phyloP scores from a whole-genome alignment of 2,888 invertebrate genomes.

The Nymphalis polychloros region DNA sequence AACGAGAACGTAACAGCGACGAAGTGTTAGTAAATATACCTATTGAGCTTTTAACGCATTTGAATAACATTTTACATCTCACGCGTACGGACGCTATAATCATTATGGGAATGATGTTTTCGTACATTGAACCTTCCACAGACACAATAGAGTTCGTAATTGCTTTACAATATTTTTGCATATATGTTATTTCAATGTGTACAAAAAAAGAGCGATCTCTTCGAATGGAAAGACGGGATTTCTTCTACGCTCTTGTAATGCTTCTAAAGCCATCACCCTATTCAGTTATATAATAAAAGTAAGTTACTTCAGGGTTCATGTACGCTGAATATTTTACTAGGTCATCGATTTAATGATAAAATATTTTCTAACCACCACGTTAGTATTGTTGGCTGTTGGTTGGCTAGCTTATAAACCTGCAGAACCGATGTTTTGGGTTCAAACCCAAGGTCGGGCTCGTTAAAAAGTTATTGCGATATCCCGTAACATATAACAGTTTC shows the following conservation, averaged over 20 bases:
- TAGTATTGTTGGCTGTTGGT: neutral
- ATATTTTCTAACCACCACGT: neutral
- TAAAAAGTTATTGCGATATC: too few species aligned
- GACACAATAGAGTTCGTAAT: slow-evolving; percentile 19
- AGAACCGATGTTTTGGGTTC: too few species aligned
- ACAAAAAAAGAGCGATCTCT: slow-evolving; percentile 23
- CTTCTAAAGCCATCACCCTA: slow-evolving; percentile 13
- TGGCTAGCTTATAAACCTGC: neutral
- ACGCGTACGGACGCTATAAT: slow-evolving; percentile 16
- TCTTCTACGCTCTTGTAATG: slow-evolving; percentile 24
- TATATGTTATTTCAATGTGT: slow-evolving; percentile 15
- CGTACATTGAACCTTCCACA: slow-evolving; percentile 12
- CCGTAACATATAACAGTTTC: too few species aligned
- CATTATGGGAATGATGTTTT: neutral
- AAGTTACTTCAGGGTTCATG: neutral
- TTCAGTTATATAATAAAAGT: slow-evolving; percentile 6
- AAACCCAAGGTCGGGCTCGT: too few species aligned
- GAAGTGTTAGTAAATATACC: slow-evolving; percentile 41
- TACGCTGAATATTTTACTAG: neutral
- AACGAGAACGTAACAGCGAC: slow-evolving; percentile 33
- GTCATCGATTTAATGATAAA: neutral
- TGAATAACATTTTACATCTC: slow-evolving; percentile 36
- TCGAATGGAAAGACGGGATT: slow-evolving; percentile 29
- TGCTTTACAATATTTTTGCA: neutral
- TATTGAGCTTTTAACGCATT: slow-evolving; percentile 43